Conservation (phyloP, 2,888 invertebrate genomes). For the Melipona bicolor region DNA sequence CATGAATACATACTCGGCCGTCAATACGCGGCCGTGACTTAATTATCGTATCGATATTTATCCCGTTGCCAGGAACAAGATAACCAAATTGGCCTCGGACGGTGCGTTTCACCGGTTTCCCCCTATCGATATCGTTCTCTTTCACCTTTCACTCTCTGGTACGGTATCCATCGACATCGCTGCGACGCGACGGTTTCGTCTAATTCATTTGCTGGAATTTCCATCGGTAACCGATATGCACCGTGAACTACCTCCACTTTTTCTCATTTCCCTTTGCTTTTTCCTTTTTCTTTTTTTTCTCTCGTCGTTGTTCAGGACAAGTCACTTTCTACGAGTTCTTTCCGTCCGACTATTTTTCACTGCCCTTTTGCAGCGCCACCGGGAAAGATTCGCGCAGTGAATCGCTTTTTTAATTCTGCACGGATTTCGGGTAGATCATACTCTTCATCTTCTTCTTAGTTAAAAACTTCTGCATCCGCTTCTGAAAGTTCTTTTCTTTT, state of each 20-base stretch:
- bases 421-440: background rate
- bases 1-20: slow-evolving; percentile 5
- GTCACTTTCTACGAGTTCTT: background rate
- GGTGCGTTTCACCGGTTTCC: background rate
- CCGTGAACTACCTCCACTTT: background rate
- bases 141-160: background rate
- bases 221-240: slow-evolving; percentile 44
- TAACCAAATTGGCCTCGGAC: slow-evolving; percentile 33
- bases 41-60: slow-evolving; percentile 46
- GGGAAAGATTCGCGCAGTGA: background rate
- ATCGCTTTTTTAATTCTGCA: background rate
- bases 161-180: slow-evolving; percentile 2
- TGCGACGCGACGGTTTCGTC: background rate
- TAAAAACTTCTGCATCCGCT: background rate
- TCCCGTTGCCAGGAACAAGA: slow-evolving; percentile 3
- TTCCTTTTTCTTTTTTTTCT: background rate
- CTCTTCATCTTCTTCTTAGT: background rate
- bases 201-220: slow-evolving; percentile 52
- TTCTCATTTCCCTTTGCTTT: background rate
- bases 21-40: background rate
- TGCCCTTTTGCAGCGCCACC: background rate
- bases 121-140: background rate
- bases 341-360: background rate
- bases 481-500: background rate
- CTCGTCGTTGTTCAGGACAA: background rate